Evolutionary conservation across 2,797 vertebrate species (phyloP), one percentile per base, ranked within the genome.

Genomic region (Alca torda): DNA sequence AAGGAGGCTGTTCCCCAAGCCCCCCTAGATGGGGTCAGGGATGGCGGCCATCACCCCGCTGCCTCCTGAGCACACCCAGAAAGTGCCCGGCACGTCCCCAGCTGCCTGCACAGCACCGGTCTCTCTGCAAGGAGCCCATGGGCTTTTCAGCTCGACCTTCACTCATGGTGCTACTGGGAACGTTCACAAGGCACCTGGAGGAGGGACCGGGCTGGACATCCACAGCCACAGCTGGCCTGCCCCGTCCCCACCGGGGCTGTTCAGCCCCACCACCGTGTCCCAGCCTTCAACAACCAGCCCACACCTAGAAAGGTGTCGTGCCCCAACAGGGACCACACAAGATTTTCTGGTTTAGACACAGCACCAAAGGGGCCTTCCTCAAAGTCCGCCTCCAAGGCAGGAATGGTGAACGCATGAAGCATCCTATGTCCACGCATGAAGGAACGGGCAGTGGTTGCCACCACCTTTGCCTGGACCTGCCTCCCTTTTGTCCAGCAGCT

Each of bases 331-430:
- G 51, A 10, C 41, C 64, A 37, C 37, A 3, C 6, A 50, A 57
- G 51, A 4, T 2, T 31, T 54, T 50, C 28, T 65, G 51, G 41
- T 33, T 41, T 21, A 59, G 43, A 20, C 3, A 7, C 1, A 7
- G 21, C 50, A 53, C 24, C 31, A 39, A 59, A 70, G 10, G 35
- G 31, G 9, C 10, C 56, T 56, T 68, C 39, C 50, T 90, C 33
- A 23, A 65, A 45, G 41, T 23, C 68, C 33, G 31, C 6, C 18
- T 73, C 53, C 53, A 24, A 1, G 11, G 64, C 23, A 48, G 25
- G 39, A 65, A 12, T 0, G 30, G 18, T 2, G 3, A 41, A 11
- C 0, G 3, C 26, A 0, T 0, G 2, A 16, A 74, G 7, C 33
- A 39, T 9, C 65, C 54, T 25, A 6, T 3, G 2, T 16, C 73